Percentiles rank a stretch among this genome's conserved stretches.
phyloP scores from a whole-genome alignment of 2,113 vertebrate genomes.

The Odontophorus gujanensis region DNA sequence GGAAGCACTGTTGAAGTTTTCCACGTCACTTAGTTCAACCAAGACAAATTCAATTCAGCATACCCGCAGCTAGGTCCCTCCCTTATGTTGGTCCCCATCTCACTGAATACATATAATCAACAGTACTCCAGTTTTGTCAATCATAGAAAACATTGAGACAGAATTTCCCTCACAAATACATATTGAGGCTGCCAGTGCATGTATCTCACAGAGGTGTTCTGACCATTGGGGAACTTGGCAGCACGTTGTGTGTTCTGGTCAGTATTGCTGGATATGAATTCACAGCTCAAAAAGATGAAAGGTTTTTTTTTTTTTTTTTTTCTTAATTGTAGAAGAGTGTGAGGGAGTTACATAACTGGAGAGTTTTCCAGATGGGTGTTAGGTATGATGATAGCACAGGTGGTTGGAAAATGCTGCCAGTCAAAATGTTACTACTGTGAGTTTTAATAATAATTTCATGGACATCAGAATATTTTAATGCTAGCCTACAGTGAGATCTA shows the following conservation, averaged over 20 bases:
- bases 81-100: neutral
- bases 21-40: neutral
- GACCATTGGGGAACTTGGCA: fast-evolving
- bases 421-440: neutral
- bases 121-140: neutral
- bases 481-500: neutral
- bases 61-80: neutral
- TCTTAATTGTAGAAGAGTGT: neutral
- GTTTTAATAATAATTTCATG: neutral
- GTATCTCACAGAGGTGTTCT: neutral
- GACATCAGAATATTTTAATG: neutral
- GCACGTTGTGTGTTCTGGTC: neutral
- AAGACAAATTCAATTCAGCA: neutral
- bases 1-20: neutral
- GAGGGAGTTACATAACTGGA: neutral
- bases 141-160: neutral
- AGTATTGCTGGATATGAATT: neutral
- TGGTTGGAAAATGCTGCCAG: neutral
- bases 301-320: neutral
- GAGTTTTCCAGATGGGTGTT: neutral
- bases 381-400: neutral
- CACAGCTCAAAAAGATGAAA: neutral
- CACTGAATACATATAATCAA: neutral
- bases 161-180: neutral
- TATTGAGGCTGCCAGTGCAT: neutral